Conservation (phyloP, 2,888 invertebrate species). For the Leucoma salicis region DNA sequence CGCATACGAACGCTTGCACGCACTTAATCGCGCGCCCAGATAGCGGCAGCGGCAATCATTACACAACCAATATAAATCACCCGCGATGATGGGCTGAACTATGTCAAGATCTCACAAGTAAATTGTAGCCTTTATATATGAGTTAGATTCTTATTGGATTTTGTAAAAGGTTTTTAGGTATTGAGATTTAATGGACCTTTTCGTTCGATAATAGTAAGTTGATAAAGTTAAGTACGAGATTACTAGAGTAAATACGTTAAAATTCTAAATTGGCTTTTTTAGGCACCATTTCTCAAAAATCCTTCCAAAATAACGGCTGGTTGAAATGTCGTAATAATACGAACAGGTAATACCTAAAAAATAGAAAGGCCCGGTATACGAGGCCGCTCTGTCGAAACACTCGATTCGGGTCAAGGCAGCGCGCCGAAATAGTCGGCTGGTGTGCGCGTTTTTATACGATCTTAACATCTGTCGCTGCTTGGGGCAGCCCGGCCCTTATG, state of each 20-base stretch:
- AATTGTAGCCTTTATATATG: constrained; percentile 21
- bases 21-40: constrained; percentile 65
- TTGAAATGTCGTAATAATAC: constrained; percentile 79
- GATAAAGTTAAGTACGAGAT: no score
- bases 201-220: no score
- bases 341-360: constrained; percentile 81
- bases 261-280: no score
- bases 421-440: constrained; percentile 80
- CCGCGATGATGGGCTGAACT: constrained; percentile 67
- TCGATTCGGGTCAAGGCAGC: constrained; percentile 80
- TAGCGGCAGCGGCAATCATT: constrained; percentile 62
- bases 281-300: constrained; percentile 50
- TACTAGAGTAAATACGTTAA: no score
- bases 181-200: no score
- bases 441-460: constrained; percentile 79
- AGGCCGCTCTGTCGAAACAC: constrained; percentile 80
- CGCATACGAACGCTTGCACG: constrained; percentile 58
- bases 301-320: constrained; percentile 71
- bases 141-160: constrained; percentile 30
- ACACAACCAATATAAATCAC: constrained; percentile 74
- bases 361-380: constrained; percentile 82
- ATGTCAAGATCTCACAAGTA: constrained; percentile 71
- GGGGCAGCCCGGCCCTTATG: constrained; percentile 42
- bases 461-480: constrained; percentile 77
- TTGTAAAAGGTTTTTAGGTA: no score